phyloP scores from a whole-genome alignment of 2,888 invertebrate genomes.

The Tachina grossa region DNA sequence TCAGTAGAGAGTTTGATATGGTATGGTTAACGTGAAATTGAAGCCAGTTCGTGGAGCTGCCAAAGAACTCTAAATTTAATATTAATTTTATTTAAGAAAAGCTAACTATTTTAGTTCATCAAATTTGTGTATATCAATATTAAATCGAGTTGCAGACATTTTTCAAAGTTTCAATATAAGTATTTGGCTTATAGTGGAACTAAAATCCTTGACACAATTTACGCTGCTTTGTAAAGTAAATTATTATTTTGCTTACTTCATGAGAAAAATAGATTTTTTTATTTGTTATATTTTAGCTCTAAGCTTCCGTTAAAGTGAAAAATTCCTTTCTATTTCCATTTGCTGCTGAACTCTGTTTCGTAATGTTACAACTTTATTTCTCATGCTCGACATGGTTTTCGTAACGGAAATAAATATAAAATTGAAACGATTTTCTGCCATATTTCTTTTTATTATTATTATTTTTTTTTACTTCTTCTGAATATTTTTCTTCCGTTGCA shows the following conservation, averaged over 20 bases:
- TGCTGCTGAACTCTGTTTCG: constrained; percentile 27
- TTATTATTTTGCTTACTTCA: constrained; percentile 26
- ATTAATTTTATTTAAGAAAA: too few species aligned
- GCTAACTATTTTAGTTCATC: too few species aligned
- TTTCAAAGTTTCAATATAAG: not conserved
- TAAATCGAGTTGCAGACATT: not conserved
- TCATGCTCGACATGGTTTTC: constrained; percentile 69
- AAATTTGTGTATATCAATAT: too few species aligned
- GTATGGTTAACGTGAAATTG: not conserved
- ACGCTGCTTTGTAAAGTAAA: constrained; percentile 27
- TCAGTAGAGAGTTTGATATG: not conserved
- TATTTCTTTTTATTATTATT: constrained; percentile 34
- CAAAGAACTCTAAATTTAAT: too few species aligned
- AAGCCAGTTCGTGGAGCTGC: too few species aligned
- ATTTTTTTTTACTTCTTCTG: not conserved
- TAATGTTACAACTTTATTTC: constrained; percentile 57
- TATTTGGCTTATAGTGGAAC: not conserved
- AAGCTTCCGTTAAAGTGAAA: constrained; percentile 64
- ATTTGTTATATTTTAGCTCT: constrained; percentile 15
- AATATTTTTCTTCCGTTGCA: not conserved
- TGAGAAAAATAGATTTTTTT: not conserved
- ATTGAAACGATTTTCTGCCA: constrained; percentile 68
- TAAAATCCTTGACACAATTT: constrained; percentile 42
- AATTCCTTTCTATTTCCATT: constrained; percentile 49
- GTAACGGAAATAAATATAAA: constrained; percentile 69